Base-by-base conservation (phyloP, 2,888 invertebrate genomes). In the Rhamnusium bicolor region DNA sequence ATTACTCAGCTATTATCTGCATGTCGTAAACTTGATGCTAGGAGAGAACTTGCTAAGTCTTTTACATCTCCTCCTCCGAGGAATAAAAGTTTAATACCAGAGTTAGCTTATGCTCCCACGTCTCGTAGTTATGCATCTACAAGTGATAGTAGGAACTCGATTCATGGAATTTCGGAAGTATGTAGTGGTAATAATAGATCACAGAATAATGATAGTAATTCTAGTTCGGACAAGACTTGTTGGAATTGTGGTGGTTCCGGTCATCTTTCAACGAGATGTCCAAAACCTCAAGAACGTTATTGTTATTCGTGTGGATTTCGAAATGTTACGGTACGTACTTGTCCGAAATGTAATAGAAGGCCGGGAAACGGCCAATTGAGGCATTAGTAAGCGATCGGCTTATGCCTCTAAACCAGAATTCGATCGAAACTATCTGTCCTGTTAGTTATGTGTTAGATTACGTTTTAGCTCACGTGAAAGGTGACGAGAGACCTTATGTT, bases 11-110 rank as follows among this genome's bases (percentile, higher is more conserved):
- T 51, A 18, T 51, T 51, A 16, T 1, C 14, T 18, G 14, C 18
- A 3, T 51, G 76, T 51, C n/a, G 67, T n/a, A 40, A 66, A 56
- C 69, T 77, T 54, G 77, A 79, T 29, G 27, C n/a, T 27, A 60
- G 29, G 19, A 10, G 71, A 8, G 24, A 29, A 8, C n/a, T 21
- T 8, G 67, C 54, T 60, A 63, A 77, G 12, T n/a, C 27, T 1
- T 73, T 40, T 56, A 29, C 14, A 2, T 71, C 29, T 4, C 66
- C 29, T 27, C 47, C 49, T 18, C 10, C 29, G 5, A 51, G 46
- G 24, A 32, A 56, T 49, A 10, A 21, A 12, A 6, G 68, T 18
- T 8, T 51, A 2, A 71, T 72, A 18, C 74, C 74, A 0, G 74
- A 74, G 3, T 61, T 74, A 16, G 62, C 71, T 1, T 71, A 54